Conservation (phyloP, 2,888 invertebrate genomes). For the Zhuqinia jingwanae region DNA sequence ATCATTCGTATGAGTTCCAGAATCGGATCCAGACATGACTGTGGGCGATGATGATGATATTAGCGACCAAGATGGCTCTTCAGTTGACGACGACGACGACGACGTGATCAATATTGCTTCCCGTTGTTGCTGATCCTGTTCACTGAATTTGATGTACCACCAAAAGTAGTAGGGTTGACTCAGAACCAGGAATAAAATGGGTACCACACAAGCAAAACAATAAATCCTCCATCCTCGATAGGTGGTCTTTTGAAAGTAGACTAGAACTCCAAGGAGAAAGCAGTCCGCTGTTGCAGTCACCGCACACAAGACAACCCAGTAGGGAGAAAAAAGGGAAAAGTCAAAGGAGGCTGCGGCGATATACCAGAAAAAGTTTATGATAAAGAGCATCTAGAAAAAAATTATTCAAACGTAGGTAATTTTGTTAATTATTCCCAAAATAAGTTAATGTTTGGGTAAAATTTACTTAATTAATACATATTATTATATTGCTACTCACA, state of each 20-base stretch:
- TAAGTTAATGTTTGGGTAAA: too few relatives aligned
- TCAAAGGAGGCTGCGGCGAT: conserved; percentile 33
- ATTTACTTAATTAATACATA: too few relatives aligned
- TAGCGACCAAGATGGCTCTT: background rate
- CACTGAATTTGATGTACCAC: conserved; percentile 16
- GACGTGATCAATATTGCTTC: background rate
- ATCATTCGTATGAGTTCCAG: too few relatives aligned
- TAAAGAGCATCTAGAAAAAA: conserved; percentile 25
- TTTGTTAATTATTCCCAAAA: too few relatives aligned
- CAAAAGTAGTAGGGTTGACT: conserved; percentile 44
- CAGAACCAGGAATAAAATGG: background rate
- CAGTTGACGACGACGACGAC: background rate
- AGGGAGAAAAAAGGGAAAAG: conserved; percentile 20
- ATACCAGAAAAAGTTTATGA: conserved; percentile 39
- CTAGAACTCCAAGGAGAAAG: conserved; percentile 1
- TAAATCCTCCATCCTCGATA: conserved; percentile 9
- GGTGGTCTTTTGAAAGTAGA: conserved; percentile 25
- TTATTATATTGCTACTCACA: too few relatives aligned
- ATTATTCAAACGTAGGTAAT: too few relatives aligned
- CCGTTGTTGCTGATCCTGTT: background rate
- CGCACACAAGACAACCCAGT: conserved; percentile 35
- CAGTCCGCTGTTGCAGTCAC: conserved; percentile 14
- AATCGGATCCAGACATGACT: background rate
- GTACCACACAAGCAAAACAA: background rate
- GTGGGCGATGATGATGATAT: background rate